Percentiles rank a stretch among this genome's conserved stretches.
phyloP scores from a whole-genome alignment of 2,888 invertebrate species.

The Elmis aenea region DNA sequence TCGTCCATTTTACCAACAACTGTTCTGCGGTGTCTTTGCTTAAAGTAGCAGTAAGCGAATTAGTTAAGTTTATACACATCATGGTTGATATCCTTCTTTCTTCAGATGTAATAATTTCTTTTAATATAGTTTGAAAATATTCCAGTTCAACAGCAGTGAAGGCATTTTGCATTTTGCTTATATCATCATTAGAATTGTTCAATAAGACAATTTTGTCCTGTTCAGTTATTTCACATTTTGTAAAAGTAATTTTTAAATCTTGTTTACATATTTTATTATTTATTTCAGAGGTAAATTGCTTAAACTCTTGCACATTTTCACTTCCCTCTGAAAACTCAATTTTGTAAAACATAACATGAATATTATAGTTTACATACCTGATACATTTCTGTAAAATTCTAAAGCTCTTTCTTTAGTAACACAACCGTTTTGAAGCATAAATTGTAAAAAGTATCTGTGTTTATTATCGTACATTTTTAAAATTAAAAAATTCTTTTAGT shows the following conservation, averaged over 20 bases:
- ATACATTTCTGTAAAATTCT: slow-evolving; percentile 14
- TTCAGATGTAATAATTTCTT: slow-evolving; percentile 32
- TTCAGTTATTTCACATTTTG: slow-evolving; percentile 36
- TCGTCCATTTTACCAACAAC: slow-evolving; percentile 32
- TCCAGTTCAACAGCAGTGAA: slow-evolving; percentile 33
- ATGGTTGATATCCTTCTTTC: slow-evolving; percentile 31
- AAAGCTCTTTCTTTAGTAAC: slow-evolving; percentile 28
- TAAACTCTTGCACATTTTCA: slow-evolving; percentile 12
- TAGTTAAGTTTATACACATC: slow-evolving; percentile 34
- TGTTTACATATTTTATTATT: slow-evolving; percentile 35
- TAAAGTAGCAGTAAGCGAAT: slow-evolving; percentile 27
- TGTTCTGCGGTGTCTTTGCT: slow-evolving; percentile 32
- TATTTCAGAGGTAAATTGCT: slow-evolving; percentile 29
- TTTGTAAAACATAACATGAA: background rate
- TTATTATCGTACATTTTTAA: slow-evolving; percentile 5
- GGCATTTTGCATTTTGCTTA: slow-evolving; percentile 31
- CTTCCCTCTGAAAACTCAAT: slow-evolving; percentile 8
- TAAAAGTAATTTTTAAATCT: slow-evolving; percentile 30
- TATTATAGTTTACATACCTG: too few species aligned
- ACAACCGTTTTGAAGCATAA: slow-evolving; percentile 33
- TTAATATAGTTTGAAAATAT: slow-evolving; percentile 37
- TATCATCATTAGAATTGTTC: slow-evolving; percentile 35
- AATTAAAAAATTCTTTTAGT: background rate
- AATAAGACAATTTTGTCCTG: slow-evolving; percentile 30
- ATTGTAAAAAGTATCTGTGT: slow-evolving; percentile 34